Conservation (phyloP, 2,797 vertebrate genomes). For the Dallia pectoralis region DNA sequence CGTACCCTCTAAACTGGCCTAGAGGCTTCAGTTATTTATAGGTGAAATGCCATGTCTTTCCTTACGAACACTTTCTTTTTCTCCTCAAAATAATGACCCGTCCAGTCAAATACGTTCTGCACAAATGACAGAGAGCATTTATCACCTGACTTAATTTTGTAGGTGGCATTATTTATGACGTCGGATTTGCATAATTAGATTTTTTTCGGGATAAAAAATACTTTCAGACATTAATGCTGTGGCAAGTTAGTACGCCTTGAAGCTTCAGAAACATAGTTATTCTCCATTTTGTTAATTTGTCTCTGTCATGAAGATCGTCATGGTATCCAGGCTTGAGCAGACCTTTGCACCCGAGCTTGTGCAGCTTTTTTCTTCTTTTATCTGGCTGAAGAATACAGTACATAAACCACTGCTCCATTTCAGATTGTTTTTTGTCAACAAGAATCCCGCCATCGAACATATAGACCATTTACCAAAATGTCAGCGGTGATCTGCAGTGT, state of each 20-base stretch:
- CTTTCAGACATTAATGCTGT: neutral
- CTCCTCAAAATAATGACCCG: slow-evolving; percentile 26
- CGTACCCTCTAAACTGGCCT: slow-evolving; percentile 21
- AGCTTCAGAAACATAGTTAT: neutral
- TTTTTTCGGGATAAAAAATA: neutral
- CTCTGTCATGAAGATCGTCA: neutral
- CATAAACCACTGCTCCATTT: slow-evolving; percentile 2
- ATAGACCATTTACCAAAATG: slow-evolving; percentile 21
- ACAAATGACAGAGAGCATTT: slow-evolving; percentile 14
- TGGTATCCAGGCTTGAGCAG: neutral
- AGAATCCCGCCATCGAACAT: neutral
- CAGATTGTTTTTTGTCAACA: slow-evolving; percentile 11
- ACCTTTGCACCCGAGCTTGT: neutral
- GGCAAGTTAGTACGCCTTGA: neutral
- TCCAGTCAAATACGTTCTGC: slow-evolving; percentile 14
- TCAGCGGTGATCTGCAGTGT: slow-evolving; percentile 15
- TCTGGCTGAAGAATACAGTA: neutral
- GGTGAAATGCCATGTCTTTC: slow-evolving; percentile 43
- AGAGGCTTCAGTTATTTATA: slow-evolving; percentile 34
- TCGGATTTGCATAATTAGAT: slow-evolving; percentile 19
- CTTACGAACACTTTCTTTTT: slow-evolving; percentile 20
- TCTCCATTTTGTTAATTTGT: slow-evolving; percentile 3
- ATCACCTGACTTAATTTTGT: slow-evolving; percentile 30
- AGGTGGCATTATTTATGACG: slow-evolving; percentile 34
- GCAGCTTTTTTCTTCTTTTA: neutral